phyloP scores from a whole-genome alignment of 2,888 invertebrate species.

The Pachymerium ferrugineum region DNA sequence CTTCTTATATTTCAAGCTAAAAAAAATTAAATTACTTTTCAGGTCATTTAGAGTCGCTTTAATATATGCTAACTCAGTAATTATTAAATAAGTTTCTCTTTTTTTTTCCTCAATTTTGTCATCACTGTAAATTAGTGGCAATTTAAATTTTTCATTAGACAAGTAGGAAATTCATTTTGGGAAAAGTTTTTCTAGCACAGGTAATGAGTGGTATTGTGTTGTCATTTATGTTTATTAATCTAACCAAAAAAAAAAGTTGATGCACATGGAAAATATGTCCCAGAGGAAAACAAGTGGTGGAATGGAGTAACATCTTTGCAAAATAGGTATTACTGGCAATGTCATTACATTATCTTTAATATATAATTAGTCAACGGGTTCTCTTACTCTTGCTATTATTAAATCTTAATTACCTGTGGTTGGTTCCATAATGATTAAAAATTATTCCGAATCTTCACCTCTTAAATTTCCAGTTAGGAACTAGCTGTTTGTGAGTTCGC shows the following conservation, averaged over 20 bases:
- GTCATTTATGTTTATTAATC: neutral
- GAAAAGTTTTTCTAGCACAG: neutral
- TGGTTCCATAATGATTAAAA: no score
- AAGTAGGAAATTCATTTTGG: conserved; percentile 3
- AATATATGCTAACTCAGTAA: no score
- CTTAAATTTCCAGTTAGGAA: no score
- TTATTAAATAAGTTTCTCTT: neutral
- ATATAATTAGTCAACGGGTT: neutral
- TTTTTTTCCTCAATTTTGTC: neutral
- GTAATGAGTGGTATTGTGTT: conserved; percentile 11
- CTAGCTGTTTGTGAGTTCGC: no score
- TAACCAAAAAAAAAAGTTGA: neutral
- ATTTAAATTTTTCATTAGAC: conserved; percentile 22
- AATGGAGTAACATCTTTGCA: no score
- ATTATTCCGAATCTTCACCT: no score
- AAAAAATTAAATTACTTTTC: neutral
- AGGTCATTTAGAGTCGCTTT: conserved; percentile 13
- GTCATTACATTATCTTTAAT: neutral
- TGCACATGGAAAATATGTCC: neutral
- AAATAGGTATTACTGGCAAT: no score
- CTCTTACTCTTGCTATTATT: no score
- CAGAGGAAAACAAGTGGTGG: neutral
- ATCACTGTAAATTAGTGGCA: conserved; percentile 27
- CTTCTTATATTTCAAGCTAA: neutral
- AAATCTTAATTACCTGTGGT: no score